Conservation (phyloP, 2,888 invertebrate species). For the Troides aeacus region DNA sequence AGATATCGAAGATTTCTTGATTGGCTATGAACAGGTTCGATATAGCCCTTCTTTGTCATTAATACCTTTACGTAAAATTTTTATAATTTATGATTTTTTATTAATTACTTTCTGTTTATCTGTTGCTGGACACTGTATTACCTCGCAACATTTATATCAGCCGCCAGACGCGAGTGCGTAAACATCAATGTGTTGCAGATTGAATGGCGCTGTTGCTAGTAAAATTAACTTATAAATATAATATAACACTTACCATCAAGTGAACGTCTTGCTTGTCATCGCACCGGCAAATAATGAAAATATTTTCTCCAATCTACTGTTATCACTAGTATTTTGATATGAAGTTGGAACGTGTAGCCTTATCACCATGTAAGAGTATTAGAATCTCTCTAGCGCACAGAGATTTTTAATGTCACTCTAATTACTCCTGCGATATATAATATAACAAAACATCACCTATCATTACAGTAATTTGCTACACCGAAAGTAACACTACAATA, state of each 20-base stretch:
- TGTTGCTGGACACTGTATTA: too few relatives aligned
- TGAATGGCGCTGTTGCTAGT: neutral
- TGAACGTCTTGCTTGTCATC: too few relatives aligned
- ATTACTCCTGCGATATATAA: neutral
- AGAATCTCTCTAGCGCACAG: neutral
- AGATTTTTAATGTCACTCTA: neutral
- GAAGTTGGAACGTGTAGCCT: too few relatives aligned
- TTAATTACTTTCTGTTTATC: too few relatives aligned
- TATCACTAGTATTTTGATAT: too few relatives aligned
- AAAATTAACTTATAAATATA: neutral
- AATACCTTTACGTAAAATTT: neutral
- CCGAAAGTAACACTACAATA: constrained; percentile 12
- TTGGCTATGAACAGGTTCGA: neutral
- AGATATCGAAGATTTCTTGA: neutral
- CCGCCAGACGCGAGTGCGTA: neutral
- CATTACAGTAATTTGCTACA: neutral
- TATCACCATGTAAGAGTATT: neutral
- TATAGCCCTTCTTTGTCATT: neutral
- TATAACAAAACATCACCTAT: neutral
- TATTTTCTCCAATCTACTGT: too few relatives aligned
- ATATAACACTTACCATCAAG: neutral
- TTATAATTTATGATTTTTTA: neutral
- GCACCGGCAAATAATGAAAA: too few relatives aligned
- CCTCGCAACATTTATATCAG: neutral
- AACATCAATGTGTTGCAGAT: neutral